These are phyloP conservation scores for Cephalopachus bancanus DNA, from an alignment of 2,797 vertebrate species.

Conservation along the genomic window DNA sequence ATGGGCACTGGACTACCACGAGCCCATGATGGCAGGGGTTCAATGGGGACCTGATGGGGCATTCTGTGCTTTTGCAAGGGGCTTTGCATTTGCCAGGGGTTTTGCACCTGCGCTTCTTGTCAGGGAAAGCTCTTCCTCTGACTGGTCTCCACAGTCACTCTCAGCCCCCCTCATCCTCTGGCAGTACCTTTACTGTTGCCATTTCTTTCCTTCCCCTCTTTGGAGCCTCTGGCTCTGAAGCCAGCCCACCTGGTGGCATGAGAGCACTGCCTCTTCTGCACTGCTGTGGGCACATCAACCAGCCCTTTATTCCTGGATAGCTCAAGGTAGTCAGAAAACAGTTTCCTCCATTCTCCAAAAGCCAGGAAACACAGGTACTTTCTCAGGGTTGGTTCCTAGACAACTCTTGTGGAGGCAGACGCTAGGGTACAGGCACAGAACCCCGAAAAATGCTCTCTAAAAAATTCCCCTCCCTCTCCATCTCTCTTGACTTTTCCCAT, in stretches of 20 bases:
- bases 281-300: not conserved
- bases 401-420: not conserved
- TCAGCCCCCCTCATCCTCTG: not conserved
- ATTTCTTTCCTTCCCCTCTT: not conserved
- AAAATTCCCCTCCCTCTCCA: not conserved
- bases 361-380: not conserved
- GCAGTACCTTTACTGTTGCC: not conserved
- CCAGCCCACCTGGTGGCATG: not conserved
- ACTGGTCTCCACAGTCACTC: not conserved
- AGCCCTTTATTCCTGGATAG: not conserved
- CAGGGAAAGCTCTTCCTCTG: not conserved
- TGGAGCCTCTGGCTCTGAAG: not conserved
- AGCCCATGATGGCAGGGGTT: not conserved
- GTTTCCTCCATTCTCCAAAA: not conserved
- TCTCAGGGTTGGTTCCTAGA: not conserved
- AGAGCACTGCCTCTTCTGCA: too few species aligned
- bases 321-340: not conserved
- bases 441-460: not conserved
- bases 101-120: rapidly evolving
- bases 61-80: not conserved
- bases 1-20: too few species aligned
- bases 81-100: not conserved
- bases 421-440: not conserved
- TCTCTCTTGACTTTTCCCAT: not conserved
- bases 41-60: not conserved